Percentiles rank a stretch among this genome's conserved stretches.
phyloP scores from a whole-genome alignment of 2,797 vertebrate species.

The Hemibagrus guttatus region DNA sequence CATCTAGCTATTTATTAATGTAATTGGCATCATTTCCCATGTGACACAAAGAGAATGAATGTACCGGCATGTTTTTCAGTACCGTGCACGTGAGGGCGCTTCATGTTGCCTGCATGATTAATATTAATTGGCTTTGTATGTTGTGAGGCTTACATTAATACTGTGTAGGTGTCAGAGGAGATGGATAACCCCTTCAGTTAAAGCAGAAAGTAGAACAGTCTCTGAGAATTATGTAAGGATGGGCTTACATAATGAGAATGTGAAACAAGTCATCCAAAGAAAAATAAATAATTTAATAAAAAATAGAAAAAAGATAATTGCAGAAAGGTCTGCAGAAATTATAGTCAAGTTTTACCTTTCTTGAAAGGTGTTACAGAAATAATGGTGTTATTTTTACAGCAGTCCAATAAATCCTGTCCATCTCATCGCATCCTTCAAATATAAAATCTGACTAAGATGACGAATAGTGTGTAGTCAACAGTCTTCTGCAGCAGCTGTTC shows the following conservation, averaged over 20 bases:
- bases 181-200: constrained; percentile 42
- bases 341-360: neutral
- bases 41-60: neutral
- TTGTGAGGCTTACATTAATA: constrained; percentile 26
- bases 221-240: constrained; percentile 47
- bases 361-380: neutral
- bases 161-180: constrained; percentile 45
- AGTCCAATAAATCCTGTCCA: neutral
- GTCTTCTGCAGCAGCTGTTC: constrained; percentile 10
- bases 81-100: neutral
- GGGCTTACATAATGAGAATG: constrained; percentile 37
- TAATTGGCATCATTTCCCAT: constrained; percentile 31
- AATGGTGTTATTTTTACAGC: neutral
- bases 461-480: neutral
- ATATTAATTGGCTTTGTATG: constrained; percentile 41
- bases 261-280: constrained; percentile 26
- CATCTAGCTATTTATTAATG: constrained; percentile 30
- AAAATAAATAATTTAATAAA: neutral
- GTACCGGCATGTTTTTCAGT: neutral
- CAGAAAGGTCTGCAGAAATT: neutral
- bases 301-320: neutral
- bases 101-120: constrained; percentile 33
- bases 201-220: constrained; percentile 15
- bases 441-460: neutral
- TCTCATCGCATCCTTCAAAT: too few relatives aligned